Base-by-base conservation (phyloP, 2,888 invertebrate genomes). In the Listrodromus nycthemerus region DNA sequence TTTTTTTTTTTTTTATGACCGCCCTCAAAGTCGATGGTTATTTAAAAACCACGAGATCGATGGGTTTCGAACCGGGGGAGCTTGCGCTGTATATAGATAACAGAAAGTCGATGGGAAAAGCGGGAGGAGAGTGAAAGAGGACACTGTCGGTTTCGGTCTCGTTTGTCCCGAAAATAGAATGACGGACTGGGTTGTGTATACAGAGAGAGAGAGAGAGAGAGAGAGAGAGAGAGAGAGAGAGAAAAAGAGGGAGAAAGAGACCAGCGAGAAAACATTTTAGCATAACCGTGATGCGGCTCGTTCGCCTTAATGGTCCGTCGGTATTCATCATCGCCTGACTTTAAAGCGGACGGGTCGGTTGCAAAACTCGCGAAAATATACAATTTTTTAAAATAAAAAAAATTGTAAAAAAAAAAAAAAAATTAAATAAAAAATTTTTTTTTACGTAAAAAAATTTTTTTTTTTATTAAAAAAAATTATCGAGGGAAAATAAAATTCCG, bases 131-230 rank as follows among this genome's bases (percentile, higher is more conserved):
- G 30, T 13, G 19, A 30, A 67, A 76, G 65, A 33, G 75, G 21
- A 58, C 27, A 55, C 65, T 69, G 78, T 75, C 63, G 33, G 58
- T 41, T 71, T 71, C 67, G 63, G 76, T 83, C 76, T 83, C 73
- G 75, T 63, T 75, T 75, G 66, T 48, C 66, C 71, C 80, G 80
- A 80, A 80, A 83, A 83, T 83, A 83, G 83, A 83, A 83, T 83
- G 83, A 83, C 74, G 76, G 76, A 83, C 48, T 55, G 61, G 58
- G 58, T 61, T 71, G 48, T 13, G 50, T 19, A 65, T 45, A 61
- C 63, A 75, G 41, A 61, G 37, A 71, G 24, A 79, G 24, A 37
- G 19, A 61, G 63, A n/a, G 63, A 75, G 80, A 16, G 73, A 67
- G 67, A 61, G 55, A 71, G 55, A 69, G 30, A 77, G 33, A 52